Percentiles rank a stretch among this genome's conserved stretches.
phyloP scores from a whole-genome alignment of 2,797 vertebrate genomes.

The Liparis tanakae region DNA sequence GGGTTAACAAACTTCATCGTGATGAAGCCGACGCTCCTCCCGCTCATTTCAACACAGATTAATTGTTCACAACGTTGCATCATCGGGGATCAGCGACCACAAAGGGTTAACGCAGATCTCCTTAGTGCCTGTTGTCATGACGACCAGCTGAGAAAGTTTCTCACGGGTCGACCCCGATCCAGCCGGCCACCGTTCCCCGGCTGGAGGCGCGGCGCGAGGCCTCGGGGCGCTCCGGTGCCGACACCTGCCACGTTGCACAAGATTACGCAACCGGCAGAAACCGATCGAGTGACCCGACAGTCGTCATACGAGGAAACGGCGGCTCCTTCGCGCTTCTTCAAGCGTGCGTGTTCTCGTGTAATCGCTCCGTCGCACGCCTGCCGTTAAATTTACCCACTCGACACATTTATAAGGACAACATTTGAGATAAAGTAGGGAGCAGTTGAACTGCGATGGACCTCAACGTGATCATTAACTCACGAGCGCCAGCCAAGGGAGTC shows the following conservation, averaged over 20 bases:
- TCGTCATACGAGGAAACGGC: not conserved
- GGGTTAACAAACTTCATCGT: no score
- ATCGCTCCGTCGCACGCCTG: not conserved
- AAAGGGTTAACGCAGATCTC: no score
- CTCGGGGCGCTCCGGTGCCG: not conserved
- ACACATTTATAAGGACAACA: not conserved
- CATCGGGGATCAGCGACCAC: no score
- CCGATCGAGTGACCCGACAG: not conserved
- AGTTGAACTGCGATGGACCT: conserved; percentile 49
- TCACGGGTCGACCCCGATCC: no score
- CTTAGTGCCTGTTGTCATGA: no score
- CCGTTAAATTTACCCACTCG: not conserved
- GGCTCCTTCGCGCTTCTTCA: not conserved
- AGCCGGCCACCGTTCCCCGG: no score
- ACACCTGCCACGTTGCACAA: not conserved
- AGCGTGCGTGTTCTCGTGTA: not conserved
- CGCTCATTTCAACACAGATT: no score
- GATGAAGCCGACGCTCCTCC: no score
- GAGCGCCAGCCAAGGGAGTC: conserved; percentile 2
- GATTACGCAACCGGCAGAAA: not conserved
- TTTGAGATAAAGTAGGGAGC: conserved; percentile 22
- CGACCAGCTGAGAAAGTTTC: no score
- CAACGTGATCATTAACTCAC: conserved; percentile 50
- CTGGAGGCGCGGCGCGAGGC: not conserved
- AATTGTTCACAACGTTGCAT: no score